Evolutionary conservation across 2,797 vertebrate species (phyloP).

Genomic region (Nannoperca obscura): DNA sequence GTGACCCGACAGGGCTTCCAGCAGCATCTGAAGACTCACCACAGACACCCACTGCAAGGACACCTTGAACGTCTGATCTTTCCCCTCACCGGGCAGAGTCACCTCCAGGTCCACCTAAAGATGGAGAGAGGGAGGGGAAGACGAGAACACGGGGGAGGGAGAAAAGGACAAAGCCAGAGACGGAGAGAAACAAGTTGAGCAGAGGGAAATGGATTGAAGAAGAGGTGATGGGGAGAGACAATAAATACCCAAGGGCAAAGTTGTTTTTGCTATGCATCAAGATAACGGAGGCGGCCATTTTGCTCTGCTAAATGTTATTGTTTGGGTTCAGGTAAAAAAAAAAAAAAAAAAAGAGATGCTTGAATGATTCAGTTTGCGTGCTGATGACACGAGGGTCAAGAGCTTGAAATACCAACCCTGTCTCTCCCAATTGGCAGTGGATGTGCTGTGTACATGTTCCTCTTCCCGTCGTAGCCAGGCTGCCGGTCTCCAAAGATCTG

Average conservation of each 20-base stretch:
- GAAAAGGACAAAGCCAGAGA: background rate
- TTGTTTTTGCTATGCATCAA: background rate
- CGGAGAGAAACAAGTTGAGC: background rate
- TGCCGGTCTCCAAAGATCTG: constrained; percentile 99
- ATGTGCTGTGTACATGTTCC: constrained; percentile 99
- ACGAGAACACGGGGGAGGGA: background rate
- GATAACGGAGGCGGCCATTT: background rate
- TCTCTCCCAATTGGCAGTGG: constrained; percentile 97
- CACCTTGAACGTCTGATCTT: constrained; percentile 99
- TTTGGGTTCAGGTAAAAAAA: background rate
- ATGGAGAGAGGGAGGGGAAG: background rate
- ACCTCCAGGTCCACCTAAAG: constrained; percentile 98
- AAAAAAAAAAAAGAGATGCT: no score
- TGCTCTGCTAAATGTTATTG: background rate
- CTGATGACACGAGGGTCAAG: no score
- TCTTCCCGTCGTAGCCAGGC: constrained; percentile 97
- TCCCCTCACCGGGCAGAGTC: constrained; percentile 97
- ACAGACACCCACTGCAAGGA: constrained; percentile 99
- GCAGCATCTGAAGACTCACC: constrained; percentile 96
- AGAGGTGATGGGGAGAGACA: background rate
- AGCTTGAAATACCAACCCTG: constrained; percentile 83
- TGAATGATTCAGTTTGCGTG: no score
- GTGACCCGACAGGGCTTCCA: constrained; percentile 96
- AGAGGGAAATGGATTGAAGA: constrained; percentile 10
- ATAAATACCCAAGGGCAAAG: constrained; percentile 17